phyloP scores from a whole-genome alignment of 2,797 vertebrate genomes.

The Acomys russatus region DNA sequence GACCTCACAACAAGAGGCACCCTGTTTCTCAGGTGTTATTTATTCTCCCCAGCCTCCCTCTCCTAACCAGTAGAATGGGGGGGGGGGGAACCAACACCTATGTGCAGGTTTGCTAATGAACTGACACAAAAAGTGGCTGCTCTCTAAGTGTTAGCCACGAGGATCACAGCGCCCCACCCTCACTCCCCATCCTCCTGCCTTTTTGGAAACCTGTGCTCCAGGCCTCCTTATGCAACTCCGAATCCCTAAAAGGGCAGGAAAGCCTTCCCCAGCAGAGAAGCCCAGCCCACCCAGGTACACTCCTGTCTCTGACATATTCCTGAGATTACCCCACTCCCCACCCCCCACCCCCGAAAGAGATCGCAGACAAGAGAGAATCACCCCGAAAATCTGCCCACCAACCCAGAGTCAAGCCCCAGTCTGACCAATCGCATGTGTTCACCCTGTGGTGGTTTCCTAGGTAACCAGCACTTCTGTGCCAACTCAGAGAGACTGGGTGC shows the following conservation, averaged over 20 bases:
- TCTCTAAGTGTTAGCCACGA: background rate
- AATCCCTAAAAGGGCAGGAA: background rate
- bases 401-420: constrained; percentile 63
- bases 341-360: background rate
- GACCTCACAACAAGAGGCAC: background rate
- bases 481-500: constrained; percentile 68
- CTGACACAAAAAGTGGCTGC: background rate
- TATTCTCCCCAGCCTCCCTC: background rate
- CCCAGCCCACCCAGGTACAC: background rate
- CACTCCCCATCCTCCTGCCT: background rate
- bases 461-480: constrained; percentile 84
- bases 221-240: background rate
- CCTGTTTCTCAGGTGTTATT: background rate
- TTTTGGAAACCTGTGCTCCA: background rate
- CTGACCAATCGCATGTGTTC: constrained; percentile 74
- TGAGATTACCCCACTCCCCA: background rate
- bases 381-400: constrained; percentile 65
- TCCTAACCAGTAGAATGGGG: background rate
- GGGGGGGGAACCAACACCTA: background rate
- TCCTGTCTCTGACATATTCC: background rate
- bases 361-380: constrained; percentile 60
- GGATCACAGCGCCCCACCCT: no score
- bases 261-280: background rate
- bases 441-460: constrained; percentile 85
- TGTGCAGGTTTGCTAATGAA: background rate